Conservation (phyloP, 1,140 invertebrate species). For the Drosophila pseudoananassae region DNA sequence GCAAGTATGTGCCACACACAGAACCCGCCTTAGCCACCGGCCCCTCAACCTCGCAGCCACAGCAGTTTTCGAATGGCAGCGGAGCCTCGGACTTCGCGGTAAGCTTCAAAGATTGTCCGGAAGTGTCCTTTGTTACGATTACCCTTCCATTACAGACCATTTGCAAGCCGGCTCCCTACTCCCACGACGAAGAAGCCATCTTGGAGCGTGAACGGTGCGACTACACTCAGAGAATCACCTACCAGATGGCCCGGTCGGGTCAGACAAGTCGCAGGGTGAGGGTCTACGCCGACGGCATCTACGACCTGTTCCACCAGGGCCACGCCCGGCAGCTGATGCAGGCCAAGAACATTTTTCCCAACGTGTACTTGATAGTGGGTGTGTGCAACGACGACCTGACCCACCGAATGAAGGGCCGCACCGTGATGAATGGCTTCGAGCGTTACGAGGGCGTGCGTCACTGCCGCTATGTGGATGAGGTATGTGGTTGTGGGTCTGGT, state of each 20-base stretch:
- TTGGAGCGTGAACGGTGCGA: slow-evolving; percentile 91
- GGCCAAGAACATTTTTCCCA: slow-evolving; percentile 98
- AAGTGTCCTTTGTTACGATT: too few species aligned
- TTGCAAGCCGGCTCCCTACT: slow-evolving; percentile 94
- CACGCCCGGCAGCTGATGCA: slow-evolving; percentile 99
- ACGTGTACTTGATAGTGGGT: slow-evolving; percentile 99
- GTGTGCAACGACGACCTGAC: slow-evolving; percentile 96
- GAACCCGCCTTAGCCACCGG: slow-evolving; percentile 4
- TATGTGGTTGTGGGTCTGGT: slow-evolving; percentile 47
- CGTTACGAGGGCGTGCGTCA: slow-evolving; percentile 98
- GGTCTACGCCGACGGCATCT: slow-evolving; percentile 99
- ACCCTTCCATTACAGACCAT: slow-evolving; percentile 88
- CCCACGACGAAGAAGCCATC: slow-evolving; percentile 93
- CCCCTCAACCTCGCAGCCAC: slow-evolving; percentile 24
- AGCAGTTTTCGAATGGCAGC: slow-evolving; percentile 45
- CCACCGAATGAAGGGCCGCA: slow-evolving; percentile 96
- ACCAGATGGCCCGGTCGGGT: slow-evolving; percentile 93
- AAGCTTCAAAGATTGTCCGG: slow-evolving; percentile 13
- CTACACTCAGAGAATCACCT: slow-evolving; percentile 92
- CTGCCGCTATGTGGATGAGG: slow-evolving; percentile 99
- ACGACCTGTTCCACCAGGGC: slow-evolving; percentile 97
- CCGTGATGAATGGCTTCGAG: slow-evolving; percentile 98
- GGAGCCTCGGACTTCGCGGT: slow-evolving; percentile 71
- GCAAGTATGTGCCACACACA: slow-evolving; percentile 49
- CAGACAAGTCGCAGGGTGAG: slow-evolving; percentile 91